Evolutionary conservation across 2,113 vertebrate species (phyloP).

Genomic region (Melanotaenia duboulayi): DNA sequence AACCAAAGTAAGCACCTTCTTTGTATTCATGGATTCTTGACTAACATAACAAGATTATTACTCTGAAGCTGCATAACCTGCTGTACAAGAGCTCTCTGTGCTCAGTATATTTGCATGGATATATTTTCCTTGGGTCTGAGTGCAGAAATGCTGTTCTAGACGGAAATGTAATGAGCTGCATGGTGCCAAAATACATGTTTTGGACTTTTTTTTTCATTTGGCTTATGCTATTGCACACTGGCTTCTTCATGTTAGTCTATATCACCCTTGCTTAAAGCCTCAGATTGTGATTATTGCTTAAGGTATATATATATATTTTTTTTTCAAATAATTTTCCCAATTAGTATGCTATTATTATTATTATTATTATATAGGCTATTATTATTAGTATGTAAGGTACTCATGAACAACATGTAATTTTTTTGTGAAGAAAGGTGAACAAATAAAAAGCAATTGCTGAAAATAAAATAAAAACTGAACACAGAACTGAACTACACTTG

Average conservation of each 20-base stretch:
- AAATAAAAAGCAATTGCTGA: too few relatives aligned
- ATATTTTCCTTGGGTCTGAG: slow-evolving; percentile 29
- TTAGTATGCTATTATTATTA: too few relatives aligned
- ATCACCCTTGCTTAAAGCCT: background rate
- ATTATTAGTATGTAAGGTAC: too few relatives aligned
- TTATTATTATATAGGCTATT: too few relatives aligned
- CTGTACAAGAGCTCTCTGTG: slow-evolving; percentile 48
- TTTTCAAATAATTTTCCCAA: too few relatives aligned
- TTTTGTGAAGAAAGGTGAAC: too few relatives aligned
- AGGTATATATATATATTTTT: too few relatives aligned
- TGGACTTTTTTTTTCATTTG: background rate
- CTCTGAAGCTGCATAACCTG: slow-evolving; percentile 55
- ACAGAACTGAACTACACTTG: too few relatives aligned
- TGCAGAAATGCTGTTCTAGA: background rate
- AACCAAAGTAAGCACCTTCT: slow-evolving; percentile 65
- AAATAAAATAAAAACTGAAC: too few relatives aligned
- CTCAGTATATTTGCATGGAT: slow-evolving; percentile 54
- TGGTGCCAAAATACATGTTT: background rate
- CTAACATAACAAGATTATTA: slow-evolving; percentile 70
- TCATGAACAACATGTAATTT: too few relatives aligned
- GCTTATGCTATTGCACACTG: too few relatives aligned
- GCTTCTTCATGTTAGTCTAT: background rate
- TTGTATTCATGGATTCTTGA: slow-evolving; percentile 71
- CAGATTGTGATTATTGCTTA: too few relatives aligned
- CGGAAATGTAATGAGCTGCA: background rate